phyloP scores from a whole-genome alignment of 2,113 vertebrate species.

The Bubalus kerabau region DNA sequence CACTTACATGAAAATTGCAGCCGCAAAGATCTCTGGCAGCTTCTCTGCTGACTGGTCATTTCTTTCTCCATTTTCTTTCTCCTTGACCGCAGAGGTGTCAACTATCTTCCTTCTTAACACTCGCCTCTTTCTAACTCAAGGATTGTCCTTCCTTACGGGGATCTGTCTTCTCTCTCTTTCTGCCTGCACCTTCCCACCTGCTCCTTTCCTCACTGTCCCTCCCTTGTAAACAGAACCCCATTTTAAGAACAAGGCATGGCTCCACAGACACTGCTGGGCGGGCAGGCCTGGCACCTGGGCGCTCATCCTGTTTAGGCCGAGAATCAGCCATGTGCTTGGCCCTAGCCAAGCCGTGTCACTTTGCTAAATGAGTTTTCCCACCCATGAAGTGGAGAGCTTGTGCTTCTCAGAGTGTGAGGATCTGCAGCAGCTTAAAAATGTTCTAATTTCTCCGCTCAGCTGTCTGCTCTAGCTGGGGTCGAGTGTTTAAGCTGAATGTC shows the following conservation, averaged over 20 bases:
- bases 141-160: rapidly evolving
- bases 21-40: not conserved
- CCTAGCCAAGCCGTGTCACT: not conserved
- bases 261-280: not conserved
- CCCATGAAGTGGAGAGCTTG: not conserved
- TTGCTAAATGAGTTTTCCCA: not conserved
- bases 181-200: not conserved
- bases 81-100: not conserved
- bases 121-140: not conserved
- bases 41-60: not conserved
- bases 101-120: not conserved
- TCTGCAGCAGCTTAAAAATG: not conserved
- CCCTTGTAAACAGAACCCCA: not conserved
- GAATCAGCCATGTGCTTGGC: no score
- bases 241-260: not conserved
- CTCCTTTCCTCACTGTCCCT: not conserved
- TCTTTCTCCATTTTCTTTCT: not conserved
- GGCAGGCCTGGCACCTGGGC: no score
- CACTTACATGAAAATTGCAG: not conserved
- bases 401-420: not conserved
- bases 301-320: not conserved
- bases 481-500: not conserved
- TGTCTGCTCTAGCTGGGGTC: not conserved
- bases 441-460: no score
- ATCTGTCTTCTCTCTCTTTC: not conserved